These are phyloP conservation scores for Sminthopsis crassicaudata DNA, from an alignment of 2,113 vertebrate genomes.

Conservation along the genomic window DNA sequence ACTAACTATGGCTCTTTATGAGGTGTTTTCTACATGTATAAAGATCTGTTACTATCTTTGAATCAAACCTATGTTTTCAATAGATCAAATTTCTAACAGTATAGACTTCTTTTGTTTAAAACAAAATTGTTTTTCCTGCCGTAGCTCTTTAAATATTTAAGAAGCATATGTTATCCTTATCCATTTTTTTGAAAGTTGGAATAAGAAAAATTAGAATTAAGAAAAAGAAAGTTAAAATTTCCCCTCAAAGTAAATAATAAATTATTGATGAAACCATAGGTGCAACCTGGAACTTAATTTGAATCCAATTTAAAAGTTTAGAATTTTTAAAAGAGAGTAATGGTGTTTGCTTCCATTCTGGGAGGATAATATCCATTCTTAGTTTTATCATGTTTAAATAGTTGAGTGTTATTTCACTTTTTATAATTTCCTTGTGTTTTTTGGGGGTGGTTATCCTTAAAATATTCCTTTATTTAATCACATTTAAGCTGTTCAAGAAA, in stretches of 20 bases:
- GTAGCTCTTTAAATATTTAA: conserved; percentile 57
- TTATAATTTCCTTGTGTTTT: conserved; percentile 31
- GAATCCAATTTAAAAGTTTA: background rate
- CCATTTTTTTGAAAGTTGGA: conserved; percentile 47
- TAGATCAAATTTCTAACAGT: conserved; percentile 32
- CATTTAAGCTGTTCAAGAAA: conserved; percentile 16
- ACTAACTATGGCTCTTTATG: conserved; percentile 24
- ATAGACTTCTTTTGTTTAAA: conserved; percentile 42
- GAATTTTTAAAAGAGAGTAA: background rate
- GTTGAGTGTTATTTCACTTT: conserved; percentile 19
- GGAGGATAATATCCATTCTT: background rate
- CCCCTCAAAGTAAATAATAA: conserved; percentile 9
- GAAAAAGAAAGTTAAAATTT: conserved; percentile 51
- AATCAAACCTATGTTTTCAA: conserved; percentile 8
- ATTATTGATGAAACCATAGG: conserved; percentile 32
- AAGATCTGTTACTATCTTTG: conserved; percentile 42
- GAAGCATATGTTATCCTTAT: conserved; percentile 32
- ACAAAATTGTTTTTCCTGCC: conserved; percentile 24
- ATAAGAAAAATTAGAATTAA: conserved; percentile 45
- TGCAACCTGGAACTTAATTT: conserved; percentile 14
- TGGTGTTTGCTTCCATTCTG: background rate
- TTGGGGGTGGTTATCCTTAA: background rate
- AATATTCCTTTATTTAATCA: conserved; percentile 25
- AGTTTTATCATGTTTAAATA: conserved; percentile 49
- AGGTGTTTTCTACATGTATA: background rate